Evolutionary conservation across 2,113 vertebrate species (phyloP), one percentile per base, ranked within the genome.

Genomic region (Rhea pennata): DNA sequence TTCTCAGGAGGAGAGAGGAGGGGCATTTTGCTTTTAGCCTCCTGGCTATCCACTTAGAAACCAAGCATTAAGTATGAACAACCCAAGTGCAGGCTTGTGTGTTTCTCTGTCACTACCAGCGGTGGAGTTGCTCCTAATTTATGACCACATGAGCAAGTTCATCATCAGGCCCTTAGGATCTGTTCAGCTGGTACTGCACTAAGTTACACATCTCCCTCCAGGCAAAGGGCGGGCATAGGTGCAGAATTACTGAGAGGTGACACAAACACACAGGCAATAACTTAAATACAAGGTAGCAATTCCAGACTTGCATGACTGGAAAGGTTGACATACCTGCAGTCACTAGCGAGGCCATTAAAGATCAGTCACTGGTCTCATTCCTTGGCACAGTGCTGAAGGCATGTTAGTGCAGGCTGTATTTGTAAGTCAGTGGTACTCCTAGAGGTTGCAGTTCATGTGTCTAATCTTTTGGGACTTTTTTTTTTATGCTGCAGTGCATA

Each of bases 1-100:
- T 29, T 12, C 7, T 9, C 6, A 26, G 21, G 53, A 76, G 66
- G 24, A 53, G 69, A 76, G 58, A 39, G n/a, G 66, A 81, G 66
- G 71, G 85, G 91, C 53, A 50, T 48, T 95, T 96, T 76, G 69
- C 61, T 5, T 92, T 95, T 92, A 90, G 59, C 87, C 96, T 87
- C 66, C 67, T 17, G 46, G 91, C 89, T 39, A 83, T 87, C 54
- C 4, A 0, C n/a, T 64, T 53, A 83, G 82, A 83, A 92, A 69
- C 64, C 50, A 44, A 24, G 75, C 64, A 77, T 40, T 64, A 94
- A 87, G 69, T 92, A 84, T 64, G 82, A 87, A 89, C 59, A 91
- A 20, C 69, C 82, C 9, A 1, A 86, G 93, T 75, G 67, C n/a
- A 56, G 92, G 69, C 87, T 95, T 91, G 90, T 23, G 75, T 44